Conservation (phyloP, 2,113 vertebrate species). For the Prochilodus magdalenae region DNA sequence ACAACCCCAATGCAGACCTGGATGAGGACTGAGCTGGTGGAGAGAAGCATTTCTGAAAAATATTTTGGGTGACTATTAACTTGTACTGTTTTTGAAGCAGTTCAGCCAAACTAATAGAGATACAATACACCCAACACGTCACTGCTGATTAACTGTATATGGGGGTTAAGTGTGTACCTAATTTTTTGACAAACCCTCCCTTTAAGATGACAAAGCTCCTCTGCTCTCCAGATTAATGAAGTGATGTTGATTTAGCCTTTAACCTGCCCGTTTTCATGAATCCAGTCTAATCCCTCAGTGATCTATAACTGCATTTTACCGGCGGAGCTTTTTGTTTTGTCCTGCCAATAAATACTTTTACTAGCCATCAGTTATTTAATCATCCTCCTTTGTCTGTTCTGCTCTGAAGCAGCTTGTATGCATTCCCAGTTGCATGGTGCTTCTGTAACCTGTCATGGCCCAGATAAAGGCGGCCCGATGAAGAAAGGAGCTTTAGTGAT, state of each 20-base stretch:
- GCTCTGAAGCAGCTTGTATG: neutral
- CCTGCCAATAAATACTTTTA: neutral
- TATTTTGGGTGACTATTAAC: too few species aligned
- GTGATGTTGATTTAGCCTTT: neutral
- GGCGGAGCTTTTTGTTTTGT: too few species aligned
- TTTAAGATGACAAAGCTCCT: neutral
- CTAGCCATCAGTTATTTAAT: neutral
- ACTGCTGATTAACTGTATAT: too few species aligned
- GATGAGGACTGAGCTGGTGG: too few species aligned
- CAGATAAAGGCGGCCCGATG: neutral
- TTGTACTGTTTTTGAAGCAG: too few species aligned
- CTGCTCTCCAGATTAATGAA: neutral
- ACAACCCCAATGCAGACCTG: too few species aligned
- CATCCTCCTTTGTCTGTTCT: too few species aligned
- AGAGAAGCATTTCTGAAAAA: too few species aligned
- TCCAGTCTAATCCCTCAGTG: neutral
- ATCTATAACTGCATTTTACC: neutral
- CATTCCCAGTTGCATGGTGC: neutral
- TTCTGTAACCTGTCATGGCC: neutral
- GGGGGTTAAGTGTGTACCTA: too few species aligned
- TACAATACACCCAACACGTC: too few species aligned
- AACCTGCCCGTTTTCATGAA: neutral
- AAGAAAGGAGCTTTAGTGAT: constrained; percentile 5
- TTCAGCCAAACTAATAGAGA: too few species aligned
- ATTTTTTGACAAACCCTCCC: too few species aligned